phyloP scores from a whole-genome alignment of 2,797 vertebrate genomes.

The Meriones psammophilus region DNA sequence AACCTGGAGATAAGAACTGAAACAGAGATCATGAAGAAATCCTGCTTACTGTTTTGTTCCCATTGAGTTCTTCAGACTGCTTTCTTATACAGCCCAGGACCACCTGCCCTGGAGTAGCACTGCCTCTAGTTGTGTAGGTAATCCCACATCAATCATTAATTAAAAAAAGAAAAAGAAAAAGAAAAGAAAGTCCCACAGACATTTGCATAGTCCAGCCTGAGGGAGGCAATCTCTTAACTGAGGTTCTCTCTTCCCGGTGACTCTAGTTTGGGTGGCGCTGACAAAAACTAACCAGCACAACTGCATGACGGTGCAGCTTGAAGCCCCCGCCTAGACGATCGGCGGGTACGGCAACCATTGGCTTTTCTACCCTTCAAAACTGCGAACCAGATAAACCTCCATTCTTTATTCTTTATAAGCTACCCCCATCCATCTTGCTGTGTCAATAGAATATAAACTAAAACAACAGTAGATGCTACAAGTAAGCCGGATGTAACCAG shows the following conservation, averaged over 20 bases:
- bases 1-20: background rate
- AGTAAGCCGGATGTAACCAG: slow-evolving; percentile 8
- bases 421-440: background rate
- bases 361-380: background rate
- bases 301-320: too few species aligned
- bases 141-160: background rate
- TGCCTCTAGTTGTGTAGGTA: background rate
- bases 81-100: background rate
- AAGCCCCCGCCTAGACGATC: background rate
- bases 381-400: background rate
- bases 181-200: background rate
- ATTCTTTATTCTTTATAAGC: background rate
- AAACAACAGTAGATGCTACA: background rate
- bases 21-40: background rate
- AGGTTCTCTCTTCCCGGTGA: background rate
- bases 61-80: background rate
- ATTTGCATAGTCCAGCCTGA: background rate
- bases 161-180: background rate
- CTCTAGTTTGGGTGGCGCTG: background rate
- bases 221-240: background rate
- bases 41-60: background rate
- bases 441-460: background rate
- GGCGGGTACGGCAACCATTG: background rate
- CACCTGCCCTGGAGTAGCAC: background rate
- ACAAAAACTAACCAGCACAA: background rate